A percentile compares a stretch with the other conserved stretches of the same genome.
Evolutionary conservation across 2,888 invertebrate species (phyloP).

Genomic region (Stenotaenia linearis): DNA sequence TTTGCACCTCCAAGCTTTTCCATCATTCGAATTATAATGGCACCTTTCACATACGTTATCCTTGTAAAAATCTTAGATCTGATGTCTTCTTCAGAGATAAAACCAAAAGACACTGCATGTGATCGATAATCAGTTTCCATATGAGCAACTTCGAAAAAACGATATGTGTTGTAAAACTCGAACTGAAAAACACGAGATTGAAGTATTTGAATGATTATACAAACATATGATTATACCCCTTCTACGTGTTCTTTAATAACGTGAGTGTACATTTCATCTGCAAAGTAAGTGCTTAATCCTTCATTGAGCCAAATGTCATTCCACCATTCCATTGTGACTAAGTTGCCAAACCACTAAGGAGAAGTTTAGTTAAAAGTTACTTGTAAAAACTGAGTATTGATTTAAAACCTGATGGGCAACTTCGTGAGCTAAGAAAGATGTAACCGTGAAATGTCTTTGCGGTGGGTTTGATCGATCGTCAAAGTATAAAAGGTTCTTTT

Average conservation of each 20-base stretch:
- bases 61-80: not conserved
- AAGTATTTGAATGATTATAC: not conserved
- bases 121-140: not conserved
- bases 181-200: not conserved
- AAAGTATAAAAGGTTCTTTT: conserved; percentile 62
- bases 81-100: not conserved
- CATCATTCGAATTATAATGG: not conserved
- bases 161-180: not conserved
- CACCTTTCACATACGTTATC: not conserved
- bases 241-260: not conserved
- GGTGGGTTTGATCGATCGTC: conserved; percentile 56
- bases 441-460: conserved; percentile 61
- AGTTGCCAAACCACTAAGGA: conserved; percentile 61
- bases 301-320: conserved; percentile 63
- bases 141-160: not conserved
- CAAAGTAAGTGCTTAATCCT: conserved; percentile 73
- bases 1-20: not conserved
- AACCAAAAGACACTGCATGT: not conserved
- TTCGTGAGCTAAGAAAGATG: conserved; percentile 62
- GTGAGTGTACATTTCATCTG: conserved; percentile 53
- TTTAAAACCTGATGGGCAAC: conserved; percentile 65
- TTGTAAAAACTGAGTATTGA: not conserved
- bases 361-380: not conserved
- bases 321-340: conserved; percentile 66
- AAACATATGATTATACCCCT: not conserved